A percentile compares a stretch with the other conserved stretches of the same genome.
Evolutionary conservation across 2,113 vertebrate species (phyloP).

Genomic region (Crocuta crocuta): DNA sequence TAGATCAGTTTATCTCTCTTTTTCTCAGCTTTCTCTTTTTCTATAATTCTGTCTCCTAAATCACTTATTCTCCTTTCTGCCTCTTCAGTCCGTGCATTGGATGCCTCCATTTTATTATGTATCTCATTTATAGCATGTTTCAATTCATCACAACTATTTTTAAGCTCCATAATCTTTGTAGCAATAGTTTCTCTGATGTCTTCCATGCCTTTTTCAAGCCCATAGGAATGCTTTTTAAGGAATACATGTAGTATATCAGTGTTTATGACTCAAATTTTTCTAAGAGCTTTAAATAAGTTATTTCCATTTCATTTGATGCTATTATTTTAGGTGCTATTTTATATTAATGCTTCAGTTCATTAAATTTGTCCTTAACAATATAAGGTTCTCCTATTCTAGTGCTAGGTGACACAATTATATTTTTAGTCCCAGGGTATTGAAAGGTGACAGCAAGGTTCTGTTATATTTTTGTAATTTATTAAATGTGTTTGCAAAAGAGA

Average conservation of each 20-base stretch:
- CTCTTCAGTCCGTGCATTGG: no score
- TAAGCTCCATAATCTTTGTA: no score
- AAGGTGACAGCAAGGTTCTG: conserved; percentile 42
- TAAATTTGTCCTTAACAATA: conserved; percentile 57
- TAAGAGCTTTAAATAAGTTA: conserved; percentile 74
- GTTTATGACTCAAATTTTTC: conserved; percentile 76
- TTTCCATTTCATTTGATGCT: conserved; percentile 79
- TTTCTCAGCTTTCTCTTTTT: no score
- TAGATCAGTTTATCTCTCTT: no score
- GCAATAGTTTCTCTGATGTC: no score
- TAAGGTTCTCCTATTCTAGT: conserved; percentile 46
- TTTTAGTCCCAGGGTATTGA: conserved; percentile 3
- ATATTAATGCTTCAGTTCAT: conserved; percentile 55
- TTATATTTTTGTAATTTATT: conserved; percentile 33
- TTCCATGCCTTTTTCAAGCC: no score
- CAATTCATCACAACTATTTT: no score
- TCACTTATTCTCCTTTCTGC: no score
- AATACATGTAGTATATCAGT: conserved; percentile 70
- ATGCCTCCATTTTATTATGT: no score
- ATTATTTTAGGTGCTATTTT: conserved; percentile 78
- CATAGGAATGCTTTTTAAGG: conserved; percentile 23
- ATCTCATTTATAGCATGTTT: no score
- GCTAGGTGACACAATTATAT: conserved; percentile 50
- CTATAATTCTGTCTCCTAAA: no score
- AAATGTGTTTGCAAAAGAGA: conserved; percentile 2